Evolutionary conservation across 37 sponge, comb jelly and placozoan genomes (phyloP).

Genomic region (Theonella swinhoei): DNA sequence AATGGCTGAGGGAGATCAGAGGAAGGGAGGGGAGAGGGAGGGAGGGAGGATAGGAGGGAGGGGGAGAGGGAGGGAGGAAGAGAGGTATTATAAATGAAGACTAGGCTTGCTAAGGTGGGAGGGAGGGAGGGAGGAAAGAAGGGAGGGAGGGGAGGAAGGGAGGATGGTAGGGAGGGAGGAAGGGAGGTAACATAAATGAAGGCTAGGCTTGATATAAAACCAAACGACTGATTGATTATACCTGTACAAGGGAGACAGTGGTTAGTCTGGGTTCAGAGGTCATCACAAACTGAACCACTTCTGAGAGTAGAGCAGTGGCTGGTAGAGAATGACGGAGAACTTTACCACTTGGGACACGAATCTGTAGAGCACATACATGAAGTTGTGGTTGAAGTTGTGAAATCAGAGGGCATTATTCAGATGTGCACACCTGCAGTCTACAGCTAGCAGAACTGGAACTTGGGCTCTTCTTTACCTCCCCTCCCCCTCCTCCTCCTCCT

Average conservation of each 20-base stretch:
- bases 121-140: background rate
- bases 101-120: background rate
- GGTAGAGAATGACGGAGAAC: slow-evolving; percentile 43
- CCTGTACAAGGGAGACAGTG: slow-evolving; percentile 32
- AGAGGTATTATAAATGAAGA: background rate
- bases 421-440: slow-evolving; percentile 11
- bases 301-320: slow-evolving; percentile 23
- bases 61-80: background rate
- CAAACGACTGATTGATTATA: background rate
- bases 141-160: background rate
- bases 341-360: slow-evolving; percentile 50
- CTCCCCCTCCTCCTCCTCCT: background rate
- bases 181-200: background rate
- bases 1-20: slow-evolving; percentile 40
- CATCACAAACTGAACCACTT: slow-evolving; percentile 29
- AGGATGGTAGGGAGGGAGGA: background rate
- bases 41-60: background rate
- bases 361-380: slow-evolving; percentile 21
- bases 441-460: background rate
- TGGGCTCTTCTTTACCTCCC: background rate
- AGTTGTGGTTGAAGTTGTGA: background rate
- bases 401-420: background rate
- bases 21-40: background rate
- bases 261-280: background rate
- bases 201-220: background rate